Evolutionary conservation across 2,797 vertebrate species (phyloP).

Genomic region (Anas acuta): DNA sequence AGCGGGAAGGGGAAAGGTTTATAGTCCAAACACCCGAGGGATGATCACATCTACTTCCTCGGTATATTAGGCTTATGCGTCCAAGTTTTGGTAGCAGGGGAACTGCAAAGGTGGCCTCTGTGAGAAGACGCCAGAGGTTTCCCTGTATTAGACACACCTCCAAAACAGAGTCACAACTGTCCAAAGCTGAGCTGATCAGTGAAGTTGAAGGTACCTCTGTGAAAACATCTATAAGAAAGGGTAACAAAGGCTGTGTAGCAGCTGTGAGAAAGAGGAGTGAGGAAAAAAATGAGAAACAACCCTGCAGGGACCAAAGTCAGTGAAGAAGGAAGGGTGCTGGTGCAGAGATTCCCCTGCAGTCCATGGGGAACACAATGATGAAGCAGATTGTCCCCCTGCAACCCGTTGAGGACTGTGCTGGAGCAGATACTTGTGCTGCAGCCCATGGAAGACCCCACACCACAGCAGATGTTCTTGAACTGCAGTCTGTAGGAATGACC

Average conservation of each 20-base stretch:
- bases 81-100: not conserved
- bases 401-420: not conserved
- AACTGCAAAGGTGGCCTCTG: not conserved
- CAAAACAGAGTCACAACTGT: not conserved
- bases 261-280: not conserved
- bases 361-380: not conserved
- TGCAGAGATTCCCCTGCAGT: not conserved
- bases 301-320: not conserved
- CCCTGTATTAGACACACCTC: rapidly evolving
- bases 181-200: not conserved
- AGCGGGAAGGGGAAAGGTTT: not conserved
- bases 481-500: not conserved
- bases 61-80: rapidly evolving
- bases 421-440: not conserved
- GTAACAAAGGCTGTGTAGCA: not conserved
- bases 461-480: not conserved
- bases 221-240: not conserved
- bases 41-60: not conserved
- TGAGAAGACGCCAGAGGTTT: not conserved
- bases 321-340: not conserved
- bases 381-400: not conserved
- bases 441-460: not conserved
- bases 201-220: not conserved
- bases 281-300: not conserved
- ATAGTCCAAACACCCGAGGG: not conserved